Percentiles rank a stretch among this genome's conserved stretches.
These are phyloP conservation scores for Acromyrmex charruanus DNA, from an alignment of 1,140 invertebrate species.

Conservation along the genomic window DNA sequence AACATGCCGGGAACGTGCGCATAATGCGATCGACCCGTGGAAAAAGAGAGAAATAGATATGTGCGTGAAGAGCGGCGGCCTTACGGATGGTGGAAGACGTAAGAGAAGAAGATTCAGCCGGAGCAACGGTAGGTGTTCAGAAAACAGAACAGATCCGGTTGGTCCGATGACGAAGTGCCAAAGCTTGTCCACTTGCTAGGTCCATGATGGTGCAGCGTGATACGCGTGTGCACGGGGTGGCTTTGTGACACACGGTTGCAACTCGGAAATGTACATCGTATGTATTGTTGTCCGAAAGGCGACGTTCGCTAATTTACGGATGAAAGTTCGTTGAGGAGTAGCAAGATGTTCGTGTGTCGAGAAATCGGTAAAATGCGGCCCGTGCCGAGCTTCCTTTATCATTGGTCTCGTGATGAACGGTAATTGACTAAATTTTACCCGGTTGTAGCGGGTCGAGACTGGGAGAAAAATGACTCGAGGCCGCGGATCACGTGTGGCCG, in stretches of 20 bases:
- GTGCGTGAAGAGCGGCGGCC: conserved; percentile 83
- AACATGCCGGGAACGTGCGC: conserved; percentile 81
- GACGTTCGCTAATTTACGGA: conserved; percentile 35
- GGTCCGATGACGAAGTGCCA: conserved; percentile 78
- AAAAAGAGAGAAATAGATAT: conserved; percentile 76
- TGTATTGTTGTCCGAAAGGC: not conserved
- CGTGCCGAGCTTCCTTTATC: conserved; percentile 46
- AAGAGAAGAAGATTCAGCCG: conserved; percentile 62
- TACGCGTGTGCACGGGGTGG: conserved; percentile 59
- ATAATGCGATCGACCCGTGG: conserved; percentile 68
- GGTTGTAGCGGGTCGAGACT: conserved; percentile 66
- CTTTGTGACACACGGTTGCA: conserved; percentile 23
- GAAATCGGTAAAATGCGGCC: conserved; percentile 61
- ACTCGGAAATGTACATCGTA: conserved; percentile 22
- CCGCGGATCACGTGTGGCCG: conserved; percentile 73
- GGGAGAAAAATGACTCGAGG: conserved; percentile 40
- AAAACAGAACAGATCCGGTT: conserved; percentile 84
- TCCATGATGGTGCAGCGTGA: conserved; percentile 74
- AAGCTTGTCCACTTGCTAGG: conserved; percentile 80
- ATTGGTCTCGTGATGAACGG: conserved; percentile 69
- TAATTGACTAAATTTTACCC: conserved; percentile 82
- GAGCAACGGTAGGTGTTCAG: conserved; percentile 80
- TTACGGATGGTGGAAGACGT: conserved; percentile 79
- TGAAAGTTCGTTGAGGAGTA: conserved; percentile 37
- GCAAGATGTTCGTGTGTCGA: conserved; percentile 30